A percentile compares a stretch with the other conserved stretches of the same genome.
Conservation (phyloP, 2,888 invertebrate species). For the Leptinotarsa rubiginosa region DNA sequence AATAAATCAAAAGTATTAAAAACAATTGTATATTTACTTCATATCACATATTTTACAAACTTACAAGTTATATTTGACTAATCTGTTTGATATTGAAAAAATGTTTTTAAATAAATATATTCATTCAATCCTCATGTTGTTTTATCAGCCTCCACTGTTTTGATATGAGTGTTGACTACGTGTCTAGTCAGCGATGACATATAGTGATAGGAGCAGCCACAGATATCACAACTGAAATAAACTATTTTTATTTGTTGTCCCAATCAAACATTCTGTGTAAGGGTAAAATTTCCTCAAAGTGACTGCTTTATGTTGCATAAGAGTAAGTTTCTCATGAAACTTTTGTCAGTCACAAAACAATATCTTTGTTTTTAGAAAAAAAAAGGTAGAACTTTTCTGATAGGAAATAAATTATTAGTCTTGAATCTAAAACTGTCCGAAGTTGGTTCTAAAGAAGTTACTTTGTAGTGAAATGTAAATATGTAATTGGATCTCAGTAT, state of each 20-base stretch:
- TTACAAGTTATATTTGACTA: neutral
- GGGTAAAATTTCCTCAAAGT: too few relatives aligned
- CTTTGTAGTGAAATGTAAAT: neutral
- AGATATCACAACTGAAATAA: conserved; percentile 58
- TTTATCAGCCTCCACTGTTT: neutral
- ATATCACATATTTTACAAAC: neutral
- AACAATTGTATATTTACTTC: conserved; percentile 14
- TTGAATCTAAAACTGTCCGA: too few relatives aligned
- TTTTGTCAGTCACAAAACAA: too few relatives aligned
- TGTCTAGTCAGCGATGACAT: conserved; percentile 62
- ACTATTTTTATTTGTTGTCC: too few relatives aligned
- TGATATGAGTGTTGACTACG: conserved; percentile 61
- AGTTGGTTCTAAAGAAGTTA: neutral
- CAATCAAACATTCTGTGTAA: too few relatives aligned
- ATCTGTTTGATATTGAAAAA: too few relatives aligned
- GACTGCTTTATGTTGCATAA: too few relatives aligned
- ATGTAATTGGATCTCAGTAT: too few relatives aligned
- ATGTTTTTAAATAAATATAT: neutral
- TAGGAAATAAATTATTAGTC: too few relatives aligned
- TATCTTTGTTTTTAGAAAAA: neutral
- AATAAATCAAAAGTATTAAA: neutral
- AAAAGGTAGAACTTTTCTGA: too few relatives aligned
- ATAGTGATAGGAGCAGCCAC: conserved; percentile 62
- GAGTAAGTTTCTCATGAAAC: too few relatives aligned
- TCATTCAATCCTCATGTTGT: neutral